Evolutionary conservation across 2,113 vertebrate species (phyloP).

Genomic region (Carassius carassius): DNA sequence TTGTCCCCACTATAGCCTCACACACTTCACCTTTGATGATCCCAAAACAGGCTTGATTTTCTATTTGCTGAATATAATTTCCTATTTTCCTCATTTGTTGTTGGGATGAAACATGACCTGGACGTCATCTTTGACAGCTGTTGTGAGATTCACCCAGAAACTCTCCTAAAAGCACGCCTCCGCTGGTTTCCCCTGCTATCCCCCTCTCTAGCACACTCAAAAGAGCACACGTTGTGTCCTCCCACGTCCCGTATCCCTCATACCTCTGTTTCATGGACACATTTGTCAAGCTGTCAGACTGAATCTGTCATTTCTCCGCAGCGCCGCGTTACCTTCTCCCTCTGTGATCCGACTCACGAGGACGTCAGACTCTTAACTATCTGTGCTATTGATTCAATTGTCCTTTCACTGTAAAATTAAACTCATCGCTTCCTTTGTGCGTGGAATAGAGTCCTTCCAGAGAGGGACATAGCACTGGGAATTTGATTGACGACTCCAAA

Average conservation of each 20-base stretch:
- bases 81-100: neutral
- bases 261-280: constrained; percentile 72
- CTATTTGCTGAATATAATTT: neutral
- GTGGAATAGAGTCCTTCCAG: constrained; percentile 7
- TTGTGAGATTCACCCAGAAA: constrained; percentile 25
- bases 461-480: constrained; percentile 2
- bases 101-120: neutral
- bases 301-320: constrained; percentile 71
- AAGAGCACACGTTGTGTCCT: constrained; percentile 57
- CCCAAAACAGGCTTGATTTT: neutral
- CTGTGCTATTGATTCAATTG: constrained; percentile 20
- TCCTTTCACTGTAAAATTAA: constrained; percentile 30
- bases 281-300: constrained; percentile 78
- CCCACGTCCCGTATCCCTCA: constrained; percentile 50
- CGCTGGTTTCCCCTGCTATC: neutral
- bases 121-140: neutral
- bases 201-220: constrained; percentile 26
- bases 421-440: constrained; percentile 4
- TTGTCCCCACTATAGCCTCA: neutral
- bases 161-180: constrained; percentile 10
- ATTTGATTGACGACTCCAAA: constrained; percentile 37
- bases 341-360: constrained; percentile 64
- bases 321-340: constrained; percentile 61
- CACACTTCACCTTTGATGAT: neutral
- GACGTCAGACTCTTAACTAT: constrained; percentile 59